These are phyloP conservation scores for Pseudomyrmex dendroicus DNA, from an alignment of 1,140 invertebrate species.

Conservation along the genomic window DNA sequence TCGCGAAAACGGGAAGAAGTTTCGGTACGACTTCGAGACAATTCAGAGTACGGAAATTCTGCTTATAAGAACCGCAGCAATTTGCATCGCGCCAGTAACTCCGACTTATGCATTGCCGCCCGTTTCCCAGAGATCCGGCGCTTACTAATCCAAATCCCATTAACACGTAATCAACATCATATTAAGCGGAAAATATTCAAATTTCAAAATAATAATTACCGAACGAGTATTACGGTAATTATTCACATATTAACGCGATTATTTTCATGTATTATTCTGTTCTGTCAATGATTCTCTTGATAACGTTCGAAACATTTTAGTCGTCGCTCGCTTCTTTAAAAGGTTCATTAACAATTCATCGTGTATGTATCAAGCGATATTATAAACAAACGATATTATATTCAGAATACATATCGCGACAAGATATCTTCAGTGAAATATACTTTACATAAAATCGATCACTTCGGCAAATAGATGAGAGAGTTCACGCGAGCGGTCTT, in stretches of 20 bases:
- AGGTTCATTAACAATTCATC: not conserved
- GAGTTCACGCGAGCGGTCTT: not conserved
- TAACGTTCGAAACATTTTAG: too few relatives aligned
- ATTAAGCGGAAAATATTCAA: not conserved
- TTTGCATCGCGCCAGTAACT: constrained; percentile 29
- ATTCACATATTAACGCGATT: too few relatives aligned
- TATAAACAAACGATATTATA: too few relatives aligned
- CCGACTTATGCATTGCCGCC: not conserved
- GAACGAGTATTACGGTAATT: not conserved
- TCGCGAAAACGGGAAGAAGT: constrained; percentile 49
- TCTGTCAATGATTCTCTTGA: not conserved
- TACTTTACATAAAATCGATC: constrained; percentile 53
- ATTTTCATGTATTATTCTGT: too few relatives aligned
- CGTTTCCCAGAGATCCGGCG: not conserved
- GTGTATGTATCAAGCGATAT: not conserved
- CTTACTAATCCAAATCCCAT: constrained; percentile 22
- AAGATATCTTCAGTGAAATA: constrained; percentile 27
- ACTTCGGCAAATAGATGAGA: constrained; percentile 17
- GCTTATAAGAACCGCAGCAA: constrained; percentile 44
- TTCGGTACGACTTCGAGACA: constrained; percentile 49
- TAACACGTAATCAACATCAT: not conserved
- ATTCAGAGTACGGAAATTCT: constrained; percentile 25
- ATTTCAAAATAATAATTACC: not conserved
- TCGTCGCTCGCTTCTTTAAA: too few relatives aligned
- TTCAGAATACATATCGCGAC: too few relatives aligned